Base-by-base conservation (phyloP, 2,797 vertebrate genomes). In the Tokudaia muenninki region DNA sequence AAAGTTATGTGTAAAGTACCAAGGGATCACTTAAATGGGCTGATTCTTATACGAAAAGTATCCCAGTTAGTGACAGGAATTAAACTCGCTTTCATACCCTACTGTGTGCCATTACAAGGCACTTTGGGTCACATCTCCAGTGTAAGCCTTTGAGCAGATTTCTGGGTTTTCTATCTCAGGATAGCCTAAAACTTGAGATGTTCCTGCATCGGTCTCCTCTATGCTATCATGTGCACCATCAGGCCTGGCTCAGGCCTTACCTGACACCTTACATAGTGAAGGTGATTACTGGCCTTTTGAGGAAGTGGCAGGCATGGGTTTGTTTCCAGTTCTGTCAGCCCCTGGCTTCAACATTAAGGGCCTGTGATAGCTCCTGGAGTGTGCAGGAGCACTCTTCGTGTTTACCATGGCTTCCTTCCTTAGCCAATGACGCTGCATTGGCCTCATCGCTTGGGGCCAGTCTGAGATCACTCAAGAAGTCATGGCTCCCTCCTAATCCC, bases 401-500 rank as follows among this genome's bases (percentile, higher is more conserved):
- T 92, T 96, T 80, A 81, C 52, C 92, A 67, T 55, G 57, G 41
- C 47, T 96, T 82, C 59, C 61, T 93, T 97, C 41, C 41, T 77
- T 92, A 67, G 57, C 77, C 63, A 82, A 87, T 59, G 61, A 91
- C 22, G 72, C 1, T 65, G 44, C 34, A 7, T 89, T 26, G 57
- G 65, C 44, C 74, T 94, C 96, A 61, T 26, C 87, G 47, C 41
- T 82, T 84, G 75, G 31, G 26, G 59, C 22, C 55, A 31, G 61
- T 21, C 5, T 90, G 81, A 93, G 84, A 24, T 97, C 57, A 90
- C 75, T 87, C 37, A 82, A 31, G 90, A 55, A 88, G 47, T 92
- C 65, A 97, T 29, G 74, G 78, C 13, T 41, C 24, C 24, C 57
- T 29, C n/a, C 52, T 2, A 6, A 83, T 90, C 16, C 22, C 31